Evolutionary conservation across 1,140 invertebrate genomes (phyloP), one percentile per base, ranked within the genome.

Genomic region (Hycleus cichorii): DNA sequence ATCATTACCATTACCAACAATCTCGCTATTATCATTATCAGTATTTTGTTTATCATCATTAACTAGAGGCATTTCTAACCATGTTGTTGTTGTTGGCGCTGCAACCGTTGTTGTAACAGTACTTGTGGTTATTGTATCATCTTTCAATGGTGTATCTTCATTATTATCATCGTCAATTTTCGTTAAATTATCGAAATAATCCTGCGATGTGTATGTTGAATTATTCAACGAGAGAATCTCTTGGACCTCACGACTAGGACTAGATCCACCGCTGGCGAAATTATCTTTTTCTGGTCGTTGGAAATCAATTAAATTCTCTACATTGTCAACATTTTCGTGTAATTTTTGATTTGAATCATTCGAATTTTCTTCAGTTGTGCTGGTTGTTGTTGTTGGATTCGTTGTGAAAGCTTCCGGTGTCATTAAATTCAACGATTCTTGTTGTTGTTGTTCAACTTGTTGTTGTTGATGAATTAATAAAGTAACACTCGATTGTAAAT

Each of bases 401-500:
- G 79, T 88, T 75, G 83, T 90, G 66, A 94, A 95, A 4, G 89
- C 90, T 72, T 94, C 90, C 0, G 92, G 91, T 1, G 91, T 92
- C 81, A 95, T 88, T 1, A 94, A 79, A 67, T 87, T 90, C 24
- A 81, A 62, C 46, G 64, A 48, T 32, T 32, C 32, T 32, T 32
- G 32, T 42, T 63, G 49, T 43, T 66, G 44, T 54, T 32, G 32
- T 32, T 32, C 32, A 32, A 32, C 32, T 32, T 57, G 64, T 52
- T 68, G 63, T 56, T 65, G 59, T 58, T 67, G 68, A 53, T 72
- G 69, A 47, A 73, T 71, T 3, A 74, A 57, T 48, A 70, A 58
- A 39, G 66, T 66, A 6, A 73, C 70, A 3, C 70, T 72, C 43
- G 65, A 63, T 49, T 74, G 70, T 25, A 74, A 47, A 62, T 74